Conservation (phyloP, 64 coral and sea anemone genomes). For the Montipora capricornis region DNA sequence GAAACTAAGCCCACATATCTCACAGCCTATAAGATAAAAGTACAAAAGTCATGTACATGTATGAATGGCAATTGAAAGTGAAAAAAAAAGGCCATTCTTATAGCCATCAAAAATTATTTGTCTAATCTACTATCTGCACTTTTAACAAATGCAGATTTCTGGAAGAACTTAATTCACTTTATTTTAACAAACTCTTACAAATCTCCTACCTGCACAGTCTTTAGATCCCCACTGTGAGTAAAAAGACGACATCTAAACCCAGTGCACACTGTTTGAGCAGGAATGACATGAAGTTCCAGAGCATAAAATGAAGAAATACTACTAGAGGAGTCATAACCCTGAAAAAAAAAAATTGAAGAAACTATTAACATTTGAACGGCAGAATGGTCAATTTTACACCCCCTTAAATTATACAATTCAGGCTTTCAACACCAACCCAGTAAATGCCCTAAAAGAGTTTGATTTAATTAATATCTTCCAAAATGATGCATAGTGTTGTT, state of each 20-base stretch:
- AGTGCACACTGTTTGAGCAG: slow-evolving; percentile 17
- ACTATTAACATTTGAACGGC: neutral
- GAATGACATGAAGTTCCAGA: slow-evolving; percentile 65
- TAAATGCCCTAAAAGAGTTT: too few species aligned
- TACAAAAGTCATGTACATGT: too few species aligned
- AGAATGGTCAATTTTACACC: neutral
- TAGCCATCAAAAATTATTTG: too few species aligned
- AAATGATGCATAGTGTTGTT: neutral
- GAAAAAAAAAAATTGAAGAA: neutral
- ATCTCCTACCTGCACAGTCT: neutral
- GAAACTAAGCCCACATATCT: too few species aligned
- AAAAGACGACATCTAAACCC: slow-evolving; percentile 50
- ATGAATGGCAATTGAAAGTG: too few species aligned
- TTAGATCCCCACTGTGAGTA: slow-evolving; percentile 53
- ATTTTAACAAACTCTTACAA: neutral
- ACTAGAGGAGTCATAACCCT: slow-evolving; percentile 18
- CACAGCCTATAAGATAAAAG: too few species aligned
- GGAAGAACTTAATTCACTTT: too few species aligned
- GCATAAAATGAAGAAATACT: slow-evolving; percentile 11
- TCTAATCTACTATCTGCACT: too few species aligned
- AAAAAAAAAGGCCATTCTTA: too few species aligned
- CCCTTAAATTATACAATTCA: neutral
- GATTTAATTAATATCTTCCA: too few species aligned
- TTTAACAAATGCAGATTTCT: too few species aligned
- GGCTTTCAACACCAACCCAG: too few species aligned